These are phyloP conservation scores for Vulpes vulpes DNA, from an alignment of 2,113 vertebrate species.

Conservation along the genomic window DNA sequence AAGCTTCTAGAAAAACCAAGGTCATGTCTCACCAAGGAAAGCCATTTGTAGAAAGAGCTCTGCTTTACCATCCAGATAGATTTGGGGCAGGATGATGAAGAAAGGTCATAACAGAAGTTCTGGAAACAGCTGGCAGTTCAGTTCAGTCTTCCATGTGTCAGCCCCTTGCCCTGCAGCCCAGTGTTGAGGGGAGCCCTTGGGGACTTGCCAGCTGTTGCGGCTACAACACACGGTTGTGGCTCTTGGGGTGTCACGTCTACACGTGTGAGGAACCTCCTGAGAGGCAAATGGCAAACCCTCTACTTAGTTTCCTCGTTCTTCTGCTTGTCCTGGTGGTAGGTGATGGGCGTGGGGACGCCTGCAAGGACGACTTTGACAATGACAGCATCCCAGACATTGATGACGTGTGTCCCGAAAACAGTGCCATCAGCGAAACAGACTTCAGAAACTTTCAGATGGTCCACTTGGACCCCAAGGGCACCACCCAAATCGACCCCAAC, in stretches of 20 bases:
- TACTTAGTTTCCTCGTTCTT: rapidly evolving
- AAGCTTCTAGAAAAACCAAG: rapidly evolving
- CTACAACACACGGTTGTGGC: rapidly evolving
- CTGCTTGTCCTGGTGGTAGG: slow-evolving; percentile 85
- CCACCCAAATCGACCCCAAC: slow-evolving; percentile 98
- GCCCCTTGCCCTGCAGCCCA: neutral
- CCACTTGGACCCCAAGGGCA: slow-evolving; percentile 98
- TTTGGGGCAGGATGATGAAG: too few relatives aligned
- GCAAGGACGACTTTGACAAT: slow-evolving; percentile 99
- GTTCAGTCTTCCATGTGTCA: rapidly evolving
- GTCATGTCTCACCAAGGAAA: rapidly evolving
- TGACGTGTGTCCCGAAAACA: slow-evolving; percentile 97
- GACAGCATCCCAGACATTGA: slow-evolving; percentile 96
- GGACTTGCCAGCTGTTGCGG: too few relatives aligned
- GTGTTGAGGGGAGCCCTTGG: neutral
- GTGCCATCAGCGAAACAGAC: slow-evolving; percentile 95
- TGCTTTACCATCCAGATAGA: neutral
- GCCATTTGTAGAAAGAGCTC: neutral
- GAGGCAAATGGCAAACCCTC: rapidly evolving
- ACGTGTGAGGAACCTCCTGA: neutral
- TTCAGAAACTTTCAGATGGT: slow-evolving; percentile 99
- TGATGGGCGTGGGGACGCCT: slow-evolving; percentile 96
- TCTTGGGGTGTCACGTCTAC: rapidly evolving
- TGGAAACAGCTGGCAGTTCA: rapidly evolving
- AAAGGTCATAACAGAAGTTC: rapidly evolving